These are phyloP conservation scores for Talpa occidentalis DNA, from an alignment of 2,113 vertebrate genomes.

Conservation along the genomic window DNA sequence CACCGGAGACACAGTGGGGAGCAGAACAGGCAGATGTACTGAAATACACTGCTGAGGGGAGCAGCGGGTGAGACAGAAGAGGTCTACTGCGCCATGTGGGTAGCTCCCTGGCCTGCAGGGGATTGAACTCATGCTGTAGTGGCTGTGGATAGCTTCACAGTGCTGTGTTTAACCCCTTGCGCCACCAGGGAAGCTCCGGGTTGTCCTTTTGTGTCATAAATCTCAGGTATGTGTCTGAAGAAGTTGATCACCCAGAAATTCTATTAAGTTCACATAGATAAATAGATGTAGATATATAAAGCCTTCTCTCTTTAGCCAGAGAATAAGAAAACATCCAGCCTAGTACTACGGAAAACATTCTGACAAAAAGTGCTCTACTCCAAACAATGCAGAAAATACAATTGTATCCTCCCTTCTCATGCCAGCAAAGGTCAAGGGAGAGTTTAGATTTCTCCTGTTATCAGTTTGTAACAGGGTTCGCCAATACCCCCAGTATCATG, in stretches of 20 bases:
- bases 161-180: too few relatives aligned
- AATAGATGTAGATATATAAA: not conserved
- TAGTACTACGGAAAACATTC: not conserved
- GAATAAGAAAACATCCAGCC: not conserved
- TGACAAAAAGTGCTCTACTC: not conserved
- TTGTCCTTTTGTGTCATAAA: not conserved
- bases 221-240: not conserved
- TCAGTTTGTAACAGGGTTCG: not conserved
- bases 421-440: not conserved
- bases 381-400: not conserved
- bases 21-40: too few relatives aligned
- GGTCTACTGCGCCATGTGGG: too few relatives aligned
- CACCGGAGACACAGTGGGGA: too few relatives aligned
- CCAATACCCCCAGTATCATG: not conserved
- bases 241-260: not conserved
- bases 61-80: too few relatives aligned
- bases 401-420: too few relatives aligned
- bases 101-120: too few relatives aligned
- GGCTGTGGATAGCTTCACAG: too few relatives aligned
- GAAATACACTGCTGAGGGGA: too few relatives aligned
- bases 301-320: not conserved
- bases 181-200: too few relatives aligned
- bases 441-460: not conserved
- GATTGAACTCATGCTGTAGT: too few relatives aligned
- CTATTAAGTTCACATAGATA: too few relatives aligned